A percentile compares a stretch with the other conserved stretches of the same genome.
Conservation (phyloP, 2,888 invertebrate genomes). For the Rapana venosa region DNA sequence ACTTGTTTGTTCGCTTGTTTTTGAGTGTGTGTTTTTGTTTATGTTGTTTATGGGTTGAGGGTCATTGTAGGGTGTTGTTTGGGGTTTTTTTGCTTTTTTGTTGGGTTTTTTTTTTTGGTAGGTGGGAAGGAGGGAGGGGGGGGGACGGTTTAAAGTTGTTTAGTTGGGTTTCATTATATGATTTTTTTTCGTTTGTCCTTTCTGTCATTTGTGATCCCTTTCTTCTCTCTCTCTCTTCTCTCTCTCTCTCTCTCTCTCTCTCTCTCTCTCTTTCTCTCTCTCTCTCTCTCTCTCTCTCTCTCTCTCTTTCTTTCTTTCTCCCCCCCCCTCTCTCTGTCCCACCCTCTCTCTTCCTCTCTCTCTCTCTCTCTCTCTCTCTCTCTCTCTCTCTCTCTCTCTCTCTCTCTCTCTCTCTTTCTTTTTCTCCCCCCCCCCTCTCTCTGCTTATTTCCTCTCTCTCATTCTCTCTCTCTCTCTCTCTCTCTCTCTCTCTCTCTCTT, state of each 20-base stretch:
- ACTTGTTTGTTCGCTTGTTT: no score
- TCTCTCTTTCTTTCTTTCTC: conserved; percentile 19
- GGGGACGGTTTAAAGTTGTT: no score
- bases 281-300: conserved; percentile 30
- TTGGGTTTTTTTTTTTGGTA: no score
- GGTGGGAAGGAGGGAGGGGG: no score
- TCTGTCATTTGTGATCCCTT: background rate
- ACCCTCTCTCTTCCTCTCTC: background rate
- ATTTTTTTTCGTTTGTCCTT: no score
- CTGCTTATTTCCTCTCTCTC: conserved; percentile 25
- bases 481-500: background rate
- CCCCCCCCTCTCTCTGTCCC: background rate
- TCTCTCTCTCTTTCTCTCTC: conserved; percentile 37
- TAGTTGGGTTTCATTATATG: no score
- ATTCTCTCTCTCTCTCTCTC: conserved; percentile 31
- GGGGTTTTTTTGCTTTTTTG: no score
- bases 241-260: conserved; percentile 12
- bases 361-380: conserved; percentile 6
- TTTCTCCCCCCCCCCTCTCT: conserved; percentile 30
- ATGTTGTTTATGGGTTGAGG: no score
- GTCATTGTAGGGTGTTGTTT: no score
- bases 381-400: conserved; percentile 21
- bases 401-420: conserved; percentile 24
- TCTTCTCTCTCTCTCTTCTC: background rate
- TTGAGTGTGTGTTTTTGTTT: no score